Evolutionary conservation across 2,888 invertebrate genomes (phyloP).

Genomic region (Andrena flavipes): DNA sequence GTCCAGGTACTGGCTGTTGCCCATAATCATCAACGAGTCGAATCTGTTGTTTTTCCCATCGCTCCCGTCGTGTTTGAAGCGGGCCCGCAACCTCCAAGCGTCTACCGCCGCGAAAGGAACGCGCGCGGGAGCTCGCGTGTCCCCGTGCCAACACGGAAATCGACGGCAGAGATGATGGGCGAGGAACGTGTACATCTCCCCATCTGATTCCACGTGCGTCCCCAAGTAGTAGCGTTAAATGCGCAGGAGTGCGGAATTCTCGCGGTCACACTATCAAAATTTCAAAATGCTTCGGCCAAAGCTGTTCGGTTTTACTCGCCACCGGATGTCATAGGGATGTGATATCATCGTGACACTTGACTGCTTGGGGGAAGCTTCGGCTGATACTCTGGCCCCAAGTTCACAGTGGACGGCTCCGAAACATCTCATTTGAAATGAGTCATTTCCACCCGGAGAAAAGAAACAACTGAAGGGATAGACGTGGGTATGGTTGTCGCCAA

Average conservation of each 20-base stretch:
- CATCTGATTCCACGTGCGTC: conserved; percentile 7
- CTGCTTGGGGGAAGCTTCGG: conserved; percentile 8
- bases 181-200: conserved; percentile 58
- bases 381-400: neutral
- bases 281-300: neutral
- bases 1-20: conserved; percentile 78
- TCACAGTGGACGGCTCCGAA: neutral
- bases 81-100: neutral
- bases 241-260: neutral
- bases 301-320: neutral
- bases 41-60: neutral
- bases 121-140: too few species aligned
- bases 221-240: neutral
- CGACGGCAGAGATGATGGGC: neutral
- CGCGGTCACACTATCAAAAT: neutral
- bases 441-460: too few species aligned
- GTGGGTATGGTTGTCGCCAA: too few species aligned
- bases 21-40: conserved; percentile 74
- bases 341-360: conserved; percentile 35
- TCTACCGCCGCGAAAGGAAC: neutral
- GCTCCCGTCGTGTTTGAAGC: conserved; percentile 32
- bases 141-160: neutral
- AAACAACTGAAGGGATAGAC: conserved; percentile 18
- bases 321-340: neutral
- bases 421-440: neutral